phyloP scores from a whole-genome alignment of 2,888 invertebrate species.

The Calameuta filiformis region DNA sequence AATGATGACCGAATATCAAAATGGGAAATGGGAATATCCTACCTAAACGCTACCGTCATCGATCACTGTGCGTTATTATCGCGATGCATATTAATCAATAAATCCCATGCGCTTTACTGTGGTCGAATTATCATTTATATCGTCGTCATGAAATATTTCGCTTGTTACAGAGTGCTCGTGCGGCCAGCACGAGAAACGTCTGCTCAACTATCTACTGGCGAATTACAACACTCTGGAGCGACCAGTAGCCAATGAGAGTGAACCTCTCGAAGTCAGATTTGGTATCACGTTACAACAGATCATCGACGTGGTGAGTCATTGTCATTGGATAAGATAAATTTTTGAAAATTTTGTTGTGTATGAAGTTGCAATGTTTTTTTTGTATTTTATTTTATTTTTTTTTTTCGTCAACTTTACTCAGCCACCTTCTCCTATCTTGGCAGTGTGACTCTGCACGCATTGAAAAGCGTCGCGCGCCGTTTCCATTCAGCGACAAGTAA shows the following conservation, averaged over 20 bases:
- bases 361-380: constrained; percentile 7
- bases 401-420: background rate
- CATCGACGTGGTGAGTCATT: constrained; percentile 90
- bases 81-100: background rate
- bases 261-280: constrained; percentile 89
- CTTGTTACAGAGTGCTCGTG: constrained; percentile 82
- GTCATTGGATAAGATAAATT: constrained; percentile 27
- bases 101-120: background rate
- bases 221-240: constrained; percentile 90
- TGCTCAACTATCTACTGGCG: constrained; percentile 84
- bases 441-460: background rate
- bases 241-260: constrained; percentile 92
- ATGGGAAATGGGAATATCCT: background rate
- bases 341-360: constrained; percentile 1
- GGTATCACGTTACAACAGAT: constrained; percentile 93
- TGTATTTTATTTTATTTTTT: background rate
- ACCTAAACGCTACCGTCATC: background rate
- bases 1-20: background rate
- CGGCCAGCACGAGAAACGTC: constrained; percentile 89
- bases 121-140: background rate
- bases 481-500: constrained; percentile 17
- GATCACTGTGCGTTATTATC: background rate
- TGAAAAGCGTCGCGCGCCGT: constrained; percentile 2
- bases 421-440: background rate
- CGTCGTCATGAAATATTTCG: background rate